A percentile compares a stretch with the other conserved stretches of the same genome.
Conservation (phyloP, 1,140 invertebrate species). For the Aphelinus certus region DNA sequence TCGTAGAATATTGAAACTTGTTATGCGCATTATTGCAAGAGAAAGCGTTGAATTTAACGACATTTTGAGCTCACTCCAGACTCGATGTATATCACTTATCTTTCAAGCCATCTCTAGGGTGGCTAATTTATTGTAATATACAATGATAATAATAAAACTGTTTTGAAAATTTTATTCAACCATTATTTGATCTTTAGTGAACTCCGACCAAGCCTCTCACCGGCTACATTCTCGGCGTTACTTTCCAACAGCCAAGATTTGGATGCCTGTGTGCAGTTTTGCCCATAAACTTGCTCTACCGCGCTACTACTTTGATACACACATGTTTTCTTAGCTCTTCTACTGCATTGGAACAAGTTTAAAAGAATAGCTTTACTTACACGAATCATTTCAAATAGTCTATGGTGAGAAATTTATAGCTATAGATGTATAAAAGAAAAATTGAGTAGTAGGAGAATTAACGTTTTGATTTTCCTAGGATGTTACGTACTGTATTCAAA, state of each 20-base stretch:
- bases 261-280: neutral
- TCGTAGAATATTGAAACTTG: neutral
- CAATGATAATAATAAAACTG: constrained; percentile 10
- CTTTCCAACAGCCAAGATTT: neutral
- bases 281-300: no score
- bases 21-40: neutral
- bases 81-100: constrained; percentile 2
- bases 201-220: neutral
- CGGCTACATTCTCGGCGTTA: neutral
- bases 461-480: no score
- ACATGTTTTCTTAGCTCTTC: no score
- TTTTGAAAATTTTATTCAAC: neutral
- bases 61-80: constrained; percentile 11
- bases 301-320: no score
- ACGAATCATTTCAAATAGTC: no score
- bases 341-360: no score
- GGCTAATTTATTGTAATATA: constrained; percentile 26
- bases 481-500: no score
- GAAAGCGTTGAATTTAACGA: constrained; percentile 12
- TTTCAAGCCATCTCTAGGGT: constrained; percentile 11
- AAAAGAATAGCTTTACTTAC: no score
- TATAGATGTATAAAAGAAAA: no score
- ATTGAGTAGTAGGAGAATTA: no score
- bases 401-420: no score
- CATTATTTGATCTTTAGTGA: neutral